Evolutionary conservation across 1,140 invertebrate genomes (phyloP).

Genomic region (Drosophila athabasca): DNA sequence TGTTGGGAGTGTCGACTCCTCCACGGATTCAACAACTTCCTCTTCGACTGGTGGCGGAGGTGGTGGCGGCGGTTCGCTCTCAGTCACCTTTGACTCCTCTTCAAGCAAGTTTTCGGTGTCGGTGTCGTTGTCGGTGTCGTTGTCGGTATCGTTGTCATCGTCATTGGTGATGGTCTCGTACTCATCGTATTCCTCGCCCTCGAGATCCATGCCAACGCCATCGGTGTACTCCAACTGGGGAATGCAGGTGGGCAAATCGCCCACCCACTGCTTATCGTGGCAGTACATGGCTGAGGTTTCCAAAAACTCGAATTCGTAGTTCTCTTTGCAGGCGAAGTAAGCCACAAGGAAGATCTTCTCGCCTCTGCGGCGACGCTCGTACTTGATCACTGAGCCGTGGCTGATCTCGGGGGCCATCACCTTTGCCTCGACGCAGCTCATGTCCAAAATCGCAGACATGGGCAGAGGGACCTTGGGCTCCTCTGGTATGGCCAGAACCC

Average conservation of each 20-base stretch:
- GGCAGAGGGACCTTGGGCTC: conserved; percentile 48
- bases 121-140: conserved; percentile 37
- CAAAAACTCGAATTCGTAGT: conserved; percentile 84
- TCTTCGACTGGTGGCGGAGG: conserved; percentile 22
- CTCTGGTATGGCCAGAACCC: conserved; percentile 58
- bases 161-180: conserved; percentile 49
- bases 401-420: conserved; percentile 67
- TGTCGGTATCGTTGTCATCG: conserved; percentile 8
- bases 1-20: neutral
- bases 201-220: conserved; percentile 17
- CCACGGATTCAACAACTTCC: neutral
- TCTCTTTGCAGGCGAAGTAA: conserved; percentile 85
- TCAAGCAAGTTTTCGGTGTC: conserved; percentile 8
- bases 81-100: neutral
- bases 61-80: conserved; percentile 11
- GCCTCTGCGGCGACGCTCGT: conserved; percentile 65
- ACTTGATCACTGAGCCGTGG: conserved; percentile 66
- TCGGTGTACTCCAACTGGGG: conserved; percentile 70
- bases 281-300: conserved; percentile 85
- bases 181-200: conserved; percentile 49
- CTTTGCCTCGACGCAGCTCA: conserved; percentile 69
- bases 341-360: conserved; percentile 86
- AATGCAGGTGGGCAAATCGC: conserved; percentile 85
- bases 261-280: conserved; percentile 85
- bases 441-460: conserved; percentile 59